Evolutionary conservation across 2,113 vertebrate species (phyloP), one percentile per base, ranked within the genome.

Genomic region (Leucosticte australis): DNA sequence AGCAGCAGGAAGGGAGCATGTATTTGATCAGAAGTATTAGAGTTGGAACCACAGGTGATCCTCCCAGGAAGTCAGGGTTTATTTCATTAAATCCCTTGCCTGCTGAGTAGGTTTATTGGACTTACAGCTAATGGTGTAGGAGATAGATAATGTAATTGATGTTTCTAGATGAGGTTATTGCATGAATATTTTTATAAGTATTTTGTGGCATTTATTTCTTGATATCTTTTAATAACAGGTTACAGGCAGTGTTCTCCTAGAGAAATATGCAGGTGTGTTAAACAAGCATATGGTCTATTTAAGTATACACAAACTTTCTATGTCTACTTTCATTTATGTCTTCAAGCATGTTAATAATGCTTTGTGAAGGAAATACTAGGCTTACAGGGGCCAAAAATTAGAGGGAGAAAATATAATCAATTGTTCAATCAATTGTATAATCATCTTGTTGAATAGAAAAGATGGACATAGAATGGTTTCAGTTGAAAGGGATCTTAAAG

Each of bases 101-200:
- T 96, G 90, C 94, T 94, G 95, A 41, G 87, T 87, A 92, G 67
- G 69, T 95, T 95, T 97, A 96, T 96, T 97, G 95, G 95, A 85
- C 82, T 96, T 96, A 59, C 9, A 96, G 59, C 73, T 78, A 94
- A 64, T 39, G 11, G 59, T 84, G 92, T 56, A 94, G 78, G 70
- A 96, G 91, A 84, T 75, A 90, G 87, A 91, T 86, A 79, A 83
- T 76, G 62, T 87, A 90, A 95, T 46, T 96, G 90, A 92, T 93
- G 62, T 76, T 94, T 55, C 92, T 96, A 79, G 92, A 93, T 92
- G 8, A 93, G 56, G 23, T 21, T 60, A 21, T 83, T 74, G 23
- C 80, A 71, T 87, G 31, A 35, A 52, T 57, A 37, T 95, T 96
- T 96, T 94, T 93, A 15, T 85, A 60, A 71, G 15, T 81, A 53